Evolutionary conservation across 2,797 vertebrate species (phyloP).

Genomic region (Anableps anableps): DNA sequence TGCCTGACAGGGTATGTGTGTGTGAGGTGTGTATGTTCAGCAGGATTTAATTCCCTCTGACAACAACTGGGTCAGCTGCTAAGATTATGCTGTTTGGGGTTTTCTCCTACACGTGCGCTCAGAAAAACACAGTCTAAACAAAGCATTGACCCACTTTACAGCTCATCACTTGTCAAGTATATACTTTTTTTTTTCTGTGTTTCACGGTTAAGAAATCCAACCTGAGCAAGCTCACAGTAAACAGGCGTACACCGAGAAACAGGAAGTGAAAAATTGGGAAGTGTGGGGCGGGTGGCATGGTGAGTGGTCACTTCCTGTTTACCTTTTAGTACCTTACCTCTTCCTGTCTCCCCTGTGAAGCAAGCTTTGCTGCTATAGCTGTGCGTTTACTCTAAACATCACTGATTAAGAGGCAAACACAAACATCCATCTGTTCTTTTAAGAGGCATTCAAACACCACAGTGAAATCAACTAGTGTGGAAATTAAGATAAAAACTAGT

Average conservation of each 20-base stretch:
- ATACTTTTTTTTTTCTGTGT: conserved; percentile 8
- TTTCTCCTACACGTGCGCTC: conserved; percentile 20
- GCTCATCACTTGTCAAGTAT: conserved; percentile 20
- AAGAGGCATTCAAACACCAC: not conserved
- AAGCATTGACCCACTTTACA: conserved; percentile 49
- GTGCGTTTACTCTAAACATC: not conserved
- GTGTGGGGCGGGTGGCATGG: conserved; percentile 18
- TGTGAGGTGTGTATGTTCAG: conserved; percentile 40
- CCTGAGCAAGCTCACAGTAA: conserved; percentile 21
- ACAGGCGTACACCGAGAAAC: conserved; percentile 27
- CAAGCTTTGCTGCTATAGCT: conserved; percentile 7
- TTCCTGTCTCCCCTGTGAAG: conserved; percentile 13
- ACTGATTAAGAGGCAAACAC: not conserved
- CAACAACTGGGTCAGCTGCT: conserved; percentile 55
- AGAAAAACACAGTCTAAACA: conserved; percentile 37
- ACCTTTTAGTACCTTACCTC: conserved; percentile 27
- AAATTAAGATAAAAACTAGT: not conserved
- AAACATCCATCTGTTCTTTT: not conserved
- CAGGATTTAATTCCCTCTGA: conserved; percentile 54
- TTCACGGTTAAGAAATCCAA: conserved; percentile 12
- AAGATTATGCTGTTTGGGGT: conserved; percentile 31
- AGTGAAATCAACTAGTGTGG: not conserved
- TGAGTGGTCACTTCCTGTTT: conserved; percentile 75
- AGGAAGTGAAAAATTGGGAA: conserved; percentile 61
- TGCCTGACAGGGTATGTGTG: conserved; percentile 9